phyloP scores from a whole-genome alignment of 2,113 vertebrate genomes.

The Dicaeum eximium region DNA sequence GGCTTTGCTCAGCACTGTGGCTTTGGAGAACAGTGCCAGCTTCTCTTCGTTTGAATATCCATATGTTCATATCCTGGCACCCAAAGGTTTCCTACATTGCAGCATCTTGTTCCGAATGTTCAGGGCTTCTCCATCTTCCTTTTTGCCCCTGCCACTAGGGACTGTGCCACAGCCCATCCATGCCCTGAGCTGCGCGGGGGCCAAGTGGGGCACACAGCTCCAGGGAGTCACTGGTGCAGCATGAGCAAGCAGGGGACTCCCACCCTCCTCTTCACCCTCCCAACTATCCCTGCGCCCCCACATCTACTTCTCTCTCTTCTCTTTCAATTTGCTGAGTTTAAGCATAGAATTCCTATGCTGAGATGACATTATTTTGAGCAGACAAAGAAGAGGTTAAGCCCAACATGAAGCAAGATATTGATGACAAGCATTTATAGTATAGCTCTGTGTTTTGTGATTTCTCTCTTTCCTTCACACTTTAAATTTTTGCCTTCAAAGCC shows the following conservation, averaged over 20 bases:
- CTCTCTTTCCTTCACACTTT: not conserved
- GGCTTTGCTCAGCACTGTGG: not conserved
- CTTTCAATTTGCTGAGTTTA: not conserved
- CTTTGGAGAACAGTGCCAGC: not conserved
- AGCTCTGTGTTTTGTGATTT: not conserved
- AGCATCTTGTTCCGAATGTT: not conserved
- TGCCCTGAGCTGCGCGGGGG: accelerated
- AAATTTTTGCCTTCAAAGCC: not conserved
- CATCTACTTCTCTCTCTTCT: not conserved
- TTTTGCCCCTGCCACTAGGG: not conserved
- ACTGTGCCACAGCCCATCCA: too few relatives aligned
- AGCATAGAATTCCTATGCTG: not conserved
- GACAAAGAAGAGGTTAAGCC: not conserved
- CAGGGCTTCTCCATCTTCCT: accelerated
- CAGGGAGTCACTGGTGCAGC: not conserved
- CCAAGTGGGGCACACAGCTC: not conserved
- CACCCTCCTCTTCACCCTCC: not conserved
- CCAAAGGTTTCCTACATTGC: not conserved
- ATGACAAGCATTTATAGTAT: not conserved
- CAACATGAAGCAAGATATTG: not conserved
- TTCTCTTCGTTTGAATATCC: not conserved
- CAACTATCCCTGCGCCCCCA: not conserved
- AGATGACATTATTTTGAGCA: not conserved
- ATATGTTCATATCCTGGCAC: not conserved
- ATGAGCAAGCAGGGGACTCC: accelerated